These are phyloP conservation scores for Hesperophylax magnus DNA, from an alignment of 1,140 invertebrate species.

Conservation along the genomic window DNA sequence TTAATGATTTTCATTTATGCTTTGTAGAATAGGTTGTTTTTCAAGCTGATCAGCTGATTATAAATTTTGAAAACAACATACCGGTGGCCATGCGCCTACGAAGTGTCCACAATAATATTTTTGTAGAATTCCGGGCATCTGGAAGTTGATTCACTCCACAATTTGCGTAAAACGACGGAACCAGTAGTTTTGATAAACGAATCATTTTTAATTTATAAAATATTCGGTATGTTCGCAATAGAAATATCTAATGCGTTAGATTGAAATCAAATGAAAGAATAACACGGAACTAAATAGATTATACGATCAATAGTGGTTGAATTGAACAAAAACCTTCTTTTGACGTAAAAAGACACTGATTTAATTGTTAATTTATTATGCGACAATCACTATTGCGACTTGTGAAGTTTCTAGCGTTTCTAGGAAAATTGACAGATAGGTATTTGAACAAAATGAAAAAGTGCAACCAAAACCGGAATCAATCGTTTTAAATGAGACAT, in stretches of 20 bases:
- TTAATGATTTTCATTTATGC: neutral
- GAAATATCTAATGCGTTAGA: neutral
- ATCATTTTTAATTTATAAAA: slow-evolving; percentile 28
- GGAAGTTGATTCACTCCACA: neutral
- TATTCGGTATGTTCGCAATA: neutral
- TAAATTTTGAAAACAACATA: slow-evolving; percentile 37
- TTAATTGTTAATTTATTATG: neutral
- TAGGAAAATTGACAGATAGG: slow-evolving; percentile 7
- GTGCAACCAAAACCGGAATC: neutral
- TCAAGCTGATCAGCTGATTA: slow-evolving; percentile 1
- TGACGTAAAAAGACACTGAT: neutral
- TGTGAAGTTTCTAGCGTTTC: neutral
- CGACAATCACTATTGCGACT: slow-evolving; percentile 1
- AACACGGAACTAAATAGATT: neutral
- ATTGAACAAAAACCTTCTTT: neutral
- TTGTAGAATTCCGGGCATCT: slow-evolving; percentile 28
- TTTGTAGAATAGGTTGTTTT: no score
- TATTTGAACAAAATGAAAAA: slow-evolving; percentile 5
- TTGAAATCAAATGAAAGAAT: neutral
- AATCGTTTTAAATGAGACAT: no score
- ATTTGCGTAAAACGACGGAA: slow-evolving; percentile 26
- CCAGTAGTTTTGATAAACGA: slow-evolving; percentile 19
- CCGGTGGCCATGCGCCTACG: slow-evolving; percentile 14
- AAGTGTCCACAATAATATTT: slow-evolving; percentile 13
- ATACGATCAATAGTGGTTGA: neutral